These are phyloP conservation scores for Tortricodes alternella DNA, from an alignment of 2,888 invertebrate genomes.

Conservation along the genomic window DNA sequence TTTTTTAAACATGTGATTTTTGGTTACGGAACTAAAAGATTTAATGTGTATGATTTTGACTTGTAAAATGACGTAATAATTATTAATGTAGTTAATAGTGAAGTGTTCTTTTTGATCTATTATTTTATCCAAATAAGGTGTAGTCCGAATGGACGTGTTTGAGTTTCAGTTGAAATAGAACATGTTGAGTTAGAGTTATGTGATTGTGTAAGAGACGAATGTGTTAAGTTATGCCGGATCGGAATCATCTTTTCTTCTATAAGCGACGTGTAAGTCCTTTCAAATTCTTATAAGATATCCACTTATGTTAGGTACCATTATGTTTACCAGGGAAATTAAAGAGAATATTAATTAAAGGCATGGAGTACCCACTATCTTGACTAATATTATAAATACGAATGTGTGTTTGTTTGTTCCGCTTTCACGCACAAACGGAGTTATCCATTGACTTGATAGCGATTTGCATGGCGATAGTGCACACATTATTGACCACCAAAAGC, in stretches of 20 bases:
- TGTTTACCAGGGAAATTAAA: too few species aligned
- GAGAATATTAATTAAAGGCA: too few species aligned
- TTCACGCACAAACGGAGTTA: too few species aligned
- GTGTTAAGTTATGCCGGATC: constrained; percentile 63
- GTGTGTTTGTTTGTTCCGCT: too few species aligned
- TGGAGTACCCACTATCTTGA: too few species aligned
- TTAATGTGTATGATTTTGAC: background rate
- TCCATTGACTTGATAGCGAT: too few species aligned
- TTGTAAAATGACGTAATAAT: background rate
- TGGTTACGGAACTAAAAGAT: too few species aligned
- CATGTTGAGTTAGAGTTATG: background rate
- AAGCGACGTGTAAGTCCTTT: constrained; percentile 60
- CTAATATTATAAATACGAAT: too few species aligned
- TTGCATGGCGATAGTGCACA: too few species aligned
- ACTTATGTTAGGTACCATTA: too few species aligned
- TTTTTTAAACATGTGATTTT: background rate
- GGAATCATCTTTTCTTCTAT: constrained; percentile 57
- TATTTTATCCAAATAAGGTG: background rate
- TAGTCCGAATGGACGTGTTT: background rate
- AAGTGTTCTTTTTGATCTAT: background rate
- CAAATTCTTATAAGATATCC: background rate
- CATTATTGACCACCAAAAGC: too few species aligned
- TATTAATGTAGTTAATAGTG: background rate
- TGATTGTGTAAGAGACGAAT: constrained; percentile 3
- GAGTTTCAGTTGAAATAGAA: background rate